These are phyloP conservation scores for Pseudococcus jackbeardsleyi DNA, from an alignment of 2,888 invertebrate genomes.

Conservation along the genomic window DNA sequence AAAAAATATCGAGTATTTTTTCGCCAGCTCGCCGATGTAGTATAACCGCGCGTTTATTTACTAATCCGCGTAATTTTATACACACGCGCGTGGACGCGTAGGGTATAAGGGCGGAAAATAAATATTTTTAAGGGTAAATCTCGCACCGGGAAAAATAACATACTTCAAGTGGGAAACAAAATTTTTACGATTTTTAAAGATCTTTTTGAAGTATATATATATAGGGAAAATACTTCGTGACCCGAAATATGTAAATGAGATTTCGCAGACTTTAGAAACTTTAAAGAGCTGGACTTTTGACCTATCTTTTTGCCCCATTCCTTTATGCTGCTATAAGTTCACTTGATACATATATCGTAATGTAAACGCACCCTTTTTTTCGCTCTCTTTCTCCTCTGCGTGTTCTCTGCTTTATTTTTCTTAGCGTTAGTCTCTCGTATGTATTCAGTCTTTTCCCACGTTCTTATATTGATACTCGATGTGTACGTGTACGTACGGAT, in stretches of 20 bases:
- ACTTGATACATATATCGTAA: constrained; percentile 37
- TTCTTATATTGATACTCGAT: background rate
- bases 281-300: constrained; percentile 56
- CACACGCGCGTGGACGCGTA: background rate
- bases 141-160: constrained; percentile 10
- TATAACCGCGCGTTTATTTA: background rate
- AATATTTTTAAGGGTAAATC: constrained; percentile 24
- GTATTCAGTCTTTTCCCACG: background rate
- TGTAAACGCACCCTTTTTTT: constrained; percentile 35
- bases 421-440: background rate
- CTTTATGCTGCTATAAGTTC: constrained; percentile 28
- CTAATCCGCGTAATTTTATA: background rate
- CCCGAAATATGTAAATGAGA: constrained; percentile 56
- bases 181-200: constrained; percentile 49
- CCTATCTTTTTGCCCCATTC: constrained; percentile 46
- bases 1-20: constrained; percentile 11
- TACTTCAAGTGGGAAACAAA: constrained; percentile 9
- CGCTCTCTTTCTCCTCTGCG: background rate
- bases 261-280: constrained; percentile 47
- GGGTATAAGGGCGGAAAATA: background rate
- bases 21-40: background rate
- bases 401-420: background rate
- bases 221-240: constrained; percentile 48
- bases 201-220: constrained; percentile 31
- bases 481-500: background rate